A percentile compares a stretch with the other conserved stretches of the same genome.
phyloP scores from a whole-genome alignment of 1,140 invertebrate species.

The Cardiocondyla obscurior region DNA sequence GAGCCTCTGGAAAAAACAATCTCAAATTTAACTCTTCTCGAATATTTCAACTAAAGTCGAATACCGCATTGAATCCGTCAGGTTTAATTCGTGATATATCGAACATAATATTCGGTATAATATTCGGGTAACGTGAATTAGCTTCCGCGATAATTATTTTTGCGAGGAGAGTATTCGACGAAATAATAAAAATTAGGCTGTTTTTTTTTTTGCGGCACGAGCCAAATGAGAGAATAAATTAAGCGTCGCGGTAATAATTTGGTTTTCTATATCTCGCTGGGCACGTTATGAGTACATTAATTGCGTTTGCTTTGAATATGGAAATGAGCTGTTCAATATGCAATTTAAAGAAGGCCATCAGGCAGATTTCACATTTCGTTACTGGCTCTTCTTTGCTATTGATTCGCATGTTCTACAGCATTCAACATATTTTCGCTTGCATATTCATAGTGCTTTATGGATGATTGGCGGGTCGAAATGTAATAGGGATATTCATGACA shows the following conservation, averaged over 20 bases:
- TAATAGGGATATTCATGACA: conserved; percentile 43
- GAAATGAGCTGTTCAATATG: background rate
- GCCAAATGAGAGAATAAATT: no score
- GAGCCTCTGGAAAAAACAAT: conserved; percentile 36
- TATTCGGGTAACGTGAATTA: no score
- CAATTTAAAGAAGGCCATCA: background rate
- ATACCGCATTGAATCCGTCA: no score
- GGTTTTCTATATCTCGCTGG: no score
- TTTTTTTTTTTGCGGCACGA: no score
- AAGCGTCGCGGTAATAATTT: no score
- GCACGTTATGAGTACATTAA: background rate
- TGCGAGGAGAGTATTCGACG: no score
- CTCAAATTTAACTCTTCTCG: background rate
- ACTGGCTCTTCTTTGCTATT: background rate
- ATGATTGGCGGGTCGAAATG: conserved; percentile 2
- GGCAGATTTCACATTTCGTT: background rate
- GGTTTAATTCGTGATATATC: no score
- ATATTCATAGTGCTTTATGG: conserved; percentile 37
- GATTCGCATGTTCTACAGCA: conserved; percentile 19
- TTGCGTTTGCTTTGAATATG: background rate
- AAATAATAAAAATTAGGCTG: no score
- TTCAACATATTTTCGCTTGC: conserved; percentile 28
- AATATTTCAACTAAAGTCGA: no score
- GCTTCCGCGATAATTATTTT: no score
- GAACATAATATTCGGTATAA: no score